Conservation (phyloP, 2,888 invertebrate species). For the Coenonympha arcania region DNA sequence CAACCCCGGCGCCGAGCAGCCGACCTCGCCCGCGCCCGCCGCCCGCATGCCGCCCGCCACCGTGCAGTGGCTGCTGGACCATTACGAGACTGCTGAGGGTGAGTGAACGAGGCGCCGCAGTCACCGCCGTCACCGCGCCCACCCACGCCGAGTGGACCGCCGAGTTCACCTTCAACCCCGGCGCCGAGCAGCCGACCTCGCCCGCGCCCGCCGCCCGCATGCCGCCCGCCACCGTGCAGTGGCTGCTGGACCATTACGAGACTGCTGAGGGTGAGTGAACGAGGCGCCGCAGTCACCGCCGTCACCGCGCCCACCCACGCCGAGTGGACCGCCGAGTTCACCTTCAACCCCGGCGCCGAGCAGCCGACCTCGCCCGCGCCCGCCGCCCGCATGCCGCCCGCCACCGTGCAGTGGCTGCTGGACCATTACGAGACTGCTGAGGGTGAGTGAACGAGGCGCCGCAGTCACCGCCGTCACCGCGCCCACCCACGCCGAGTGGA, state of each 20-base stretch:
- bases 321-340: conserved; percentile 60
- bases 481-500: conserved; percentile 35
- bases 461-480: conserved; percentile 47
- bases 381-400: conserved; percentile 72
- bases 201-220: conserved; percentile 54
- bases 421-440: conserved; percentile 99
- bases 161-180: conserved; percentile 66
- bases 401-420: conserved; percentile 96
- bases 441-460: conserved; percentile 50
- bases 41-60: conserved; percentile 81
- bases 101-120: conserved; percentile 41
- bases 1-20: conserved; percentile 63
- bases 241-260: conserved; percentile 98
- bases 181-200: conserved; percentile 55
- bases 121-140: conserved; percentile 48
- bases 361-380: conserved; percentile 43
- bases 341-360: conserved; percentile 63
- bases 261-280: conserved; percentile 83
- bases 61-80: conserved; percentile 95
- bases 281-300: conserved; percentile 44
- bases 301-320: conserved; percentile 39
- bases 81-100: conserved; percentile 97
- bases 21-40: conserved; percentile 39
- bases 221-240: conserved; percentile 89
- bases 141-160: conserved; percentile 38